Conservation (phyloP, 2,888 invertebrate species). For the Pharmacophagus antenor region DNA sequence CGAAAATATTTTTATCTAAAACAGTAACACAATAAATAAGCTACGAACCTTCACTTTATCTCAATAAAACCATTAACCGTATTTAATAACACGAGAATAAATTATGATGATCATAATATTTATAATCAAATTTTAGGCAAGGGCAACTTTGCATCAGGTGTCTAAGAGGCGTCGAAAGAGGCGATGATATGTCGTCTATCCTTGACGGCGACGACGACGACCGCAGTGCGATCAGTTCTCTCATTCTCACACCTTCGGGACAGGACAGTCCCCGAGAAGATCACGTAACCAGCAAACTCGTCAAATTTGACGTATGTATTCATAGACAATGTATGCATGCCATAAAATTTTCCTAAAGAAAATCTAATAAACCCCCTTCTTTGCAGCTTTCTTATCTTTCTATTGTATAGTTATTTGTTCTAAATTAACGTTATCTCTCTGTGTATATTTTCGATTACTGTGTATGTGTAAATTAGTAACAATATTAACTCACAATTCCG, state of each 20-base stretch:
- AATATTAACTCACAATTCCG: constrained; percentile 61
- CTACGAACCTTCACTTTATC: no score
- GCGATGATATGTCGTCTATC: constrained; percentile 84
- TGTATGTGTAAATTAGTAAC: constrained; percentile 41
- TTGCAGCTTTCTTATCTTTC: constrained; percentile 45
- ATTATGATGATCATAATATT: no score
- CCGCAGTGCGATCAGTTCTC: constrained; percentile 82
- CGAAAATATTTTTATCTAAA: no score
- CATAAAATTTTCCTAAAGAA: constrained; percentile 14
- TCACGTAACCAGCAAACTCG: constrained; percentile 70
- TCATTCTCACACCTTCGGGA: constrained; percentile 68
- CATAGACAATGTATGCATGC: constrained; percentile 13
- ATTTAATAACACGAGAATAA: no score
- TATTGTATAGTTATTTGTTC: constrained; percentile 39
- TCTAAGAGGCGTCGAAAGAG: constrained; percentile 82
- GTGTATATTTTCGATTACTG: constrained; percentile 35
- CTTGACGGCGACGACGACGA: constrained; percentile 88
- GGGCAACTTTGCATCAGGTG: constrained; percentile 91
- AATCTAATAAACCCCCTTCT: constrained; percentile 40
- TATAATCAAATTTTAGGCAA: constrained; percentile 77
- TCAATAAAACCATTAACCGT: no score
- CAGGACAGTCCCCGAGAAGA: constrained; percentile 70
- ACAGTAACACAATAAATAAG: no score
- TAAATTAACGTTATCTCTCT: constrained; percentile 30
- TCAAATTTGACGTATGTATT: constrained; percentile 81